Evolutionary conservation across 2,113 vertebrate genomes (phyloP).

Genomic region (Cynocephalus volans): DNA sequence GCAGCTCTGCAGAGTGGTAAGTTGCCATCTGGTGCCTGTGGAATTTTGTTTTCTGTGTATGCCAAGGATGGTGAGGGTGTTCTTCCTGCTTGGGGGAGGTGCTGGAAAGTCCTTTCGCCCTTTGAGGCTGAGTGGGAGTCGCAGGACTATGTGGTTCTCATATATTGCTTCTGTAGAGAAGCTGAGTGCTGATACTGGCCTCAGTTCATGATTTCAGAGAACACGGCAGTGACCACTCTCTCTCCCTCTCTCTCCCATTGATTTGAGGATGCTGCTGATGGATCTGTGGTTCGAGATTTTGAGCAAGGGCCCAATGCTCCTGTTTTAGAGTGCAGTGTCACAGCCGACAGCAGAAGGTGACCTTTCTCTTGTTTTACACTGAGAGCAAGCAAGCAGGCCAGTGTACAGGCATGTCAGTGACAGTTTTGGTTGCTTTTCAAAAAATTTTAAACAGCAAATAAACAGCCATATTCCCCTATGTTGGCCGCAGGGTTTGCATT

Average conservation of each 20-base stretch:
- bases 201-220: not conserved
- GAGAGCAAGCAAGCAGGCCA: not conserved
- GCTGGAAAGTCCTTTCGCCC: not conserved
- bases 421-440: not conserved
- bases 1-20: not conserved
- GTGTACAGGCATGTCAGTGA: rapidly evolving
- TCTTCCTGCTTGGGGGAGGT: not conserved
- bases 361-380: not conserved
- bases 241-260: conserved; percentile 61
- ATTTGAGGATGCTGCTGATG: conserved; percentile 83
- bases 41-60: not conserved
- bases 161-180: not conserved
- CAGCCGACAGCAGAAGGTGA: conserved; percentile 90
- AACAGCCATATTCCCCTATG: too few relatives aligned
- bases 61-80: rapidly evolving
- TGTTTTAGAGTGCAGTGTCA: conserved; percentile 88
- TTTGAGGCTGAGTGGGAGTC: not conserved
- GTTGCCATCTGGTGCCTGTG: not conserved
- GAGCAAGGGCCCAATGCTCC: conserved; percentile 83
- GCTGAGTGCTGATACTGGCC: not conserved
- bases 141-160: not conserved
- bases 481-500: not conserved
- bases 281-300: conserved; percentile 84
- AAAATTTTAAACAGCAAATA: not conserved
- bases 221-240: conserved; percentile 59